These are phyloP conservation scores for Malurus elegans DNA, from an alignment of 2,113 vertebrate genomes.

Conservation along the genomic window DNA sequence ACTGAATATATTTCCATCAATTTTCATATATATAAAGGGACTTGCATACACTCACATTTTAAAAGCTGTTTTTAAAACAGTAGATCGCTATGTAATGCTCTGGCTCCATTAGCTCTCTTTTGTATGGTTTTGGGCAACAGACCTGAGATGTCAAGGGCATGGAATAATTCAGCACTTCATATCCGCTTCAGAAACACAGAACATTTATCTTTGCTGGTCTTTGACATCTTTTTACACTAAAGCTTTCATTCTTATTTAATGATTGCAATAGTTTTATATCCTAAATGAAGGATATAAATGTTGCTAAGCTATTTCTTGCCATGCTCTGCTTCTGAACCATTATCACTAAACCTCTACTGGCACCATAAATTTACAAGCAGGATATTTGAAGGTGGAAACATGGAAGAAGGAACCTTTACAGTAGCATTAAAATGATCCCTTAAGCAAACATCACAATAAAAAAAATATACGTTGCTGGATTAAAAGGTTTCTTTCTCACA, in stretches of 20 bases:
- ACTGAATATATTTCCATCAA: constrained; percentile 47
- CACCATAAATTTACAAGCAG: not conserved
- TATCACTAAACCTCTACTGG: not conserved
- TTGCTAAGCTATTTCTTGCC: not conserved
- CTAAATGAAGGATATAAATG: not conserved
- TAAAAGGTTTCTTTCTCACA: not conserved
- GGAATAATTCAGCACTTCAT: not conserved
- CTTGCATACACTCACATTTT: not conserved
- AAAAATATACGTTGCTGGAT: not conserved
- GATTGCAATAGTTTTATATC: not conserved
- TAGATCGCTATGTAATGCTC: not conserved
- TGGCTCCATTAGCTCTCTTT: not conserved
- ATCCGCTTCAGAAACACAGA: not conserved
- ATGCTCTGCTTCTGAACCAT: not conserved
- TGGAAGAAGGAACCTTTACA: not conserved
- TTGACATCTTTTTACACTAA: not conserved
- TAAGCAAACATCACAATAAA: not conserved
- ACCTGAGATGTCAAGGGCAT: not conserved
- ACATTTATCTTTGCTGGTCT: not conserved
- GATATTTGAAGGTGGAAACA: not conserved
- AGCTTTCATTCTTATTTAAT: not conserved
- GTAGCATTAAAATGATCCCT: not conserved
- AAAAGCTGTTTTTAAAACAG: not conserved
- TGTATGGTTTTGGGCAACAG: not conserved
- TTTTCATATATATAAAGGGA: constrained; percentile 2